phyloP scores from a whole-genome alignment of 2,797 vertebrate genomes.

The Morelia viridis region DNA sequence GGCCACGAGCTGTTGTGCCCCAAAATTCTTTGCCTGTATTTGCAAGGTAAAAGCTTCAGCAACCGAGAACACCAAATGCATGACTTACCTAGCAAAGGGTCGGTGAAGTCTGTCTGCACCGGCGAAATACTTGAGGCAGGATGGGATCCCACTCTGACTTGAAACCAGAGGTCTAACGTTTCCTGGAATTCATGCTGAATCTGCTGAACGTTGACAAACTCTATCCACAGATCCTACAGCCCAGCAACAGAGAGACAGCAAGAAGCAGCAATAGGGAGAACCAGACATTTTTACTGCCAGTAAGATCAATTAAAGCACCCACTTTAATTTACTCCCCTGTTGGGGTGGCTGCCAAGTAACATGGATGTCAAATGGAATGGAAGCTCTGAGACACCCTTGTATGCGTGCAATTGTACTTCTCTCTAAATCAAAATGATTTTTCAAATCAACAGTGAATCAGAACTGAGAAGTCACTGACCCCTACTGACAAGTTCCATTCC shows the following conservation, averaged over 20 bases:
- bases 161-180: conserved; percentile 83
- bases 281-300: neutral
- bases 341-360: neutral
- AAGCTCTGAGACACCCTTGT: neutral
- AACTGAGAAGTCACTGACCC: neutral
- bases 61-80: accelerated
- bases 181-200: conserved; percentile 87
- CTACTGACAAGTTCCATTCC: neutral
- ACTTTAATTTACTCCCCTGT: too few relatives aligned
- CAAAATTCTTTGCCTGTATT: too few relatives aligned
- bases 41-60: too few relatives aligned
- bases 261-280: neutral
- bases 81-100: conserved; percentile 80
- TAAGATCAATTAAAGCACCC: neutral
- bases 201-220: conserved; percentile 90
- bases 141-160: conserved; percentile 81
- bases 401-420: neutral
- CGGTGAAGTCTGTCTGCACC: conserved; percentile 79
- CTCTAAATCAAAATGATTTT: neutral
- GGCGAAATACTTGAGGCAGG: conserved; percentile 61
- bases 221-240: conserved; percentile 89
- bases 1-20: too few relatives aligned
- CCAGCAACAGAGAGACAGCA: neutral
- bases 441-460: neutral
- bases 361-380: neutral